These are phyloP conservation scores for Abscondita cerata DNA, from an alignment of 2,888 invertebrate species.

Conservation along the genomic window DNA sequence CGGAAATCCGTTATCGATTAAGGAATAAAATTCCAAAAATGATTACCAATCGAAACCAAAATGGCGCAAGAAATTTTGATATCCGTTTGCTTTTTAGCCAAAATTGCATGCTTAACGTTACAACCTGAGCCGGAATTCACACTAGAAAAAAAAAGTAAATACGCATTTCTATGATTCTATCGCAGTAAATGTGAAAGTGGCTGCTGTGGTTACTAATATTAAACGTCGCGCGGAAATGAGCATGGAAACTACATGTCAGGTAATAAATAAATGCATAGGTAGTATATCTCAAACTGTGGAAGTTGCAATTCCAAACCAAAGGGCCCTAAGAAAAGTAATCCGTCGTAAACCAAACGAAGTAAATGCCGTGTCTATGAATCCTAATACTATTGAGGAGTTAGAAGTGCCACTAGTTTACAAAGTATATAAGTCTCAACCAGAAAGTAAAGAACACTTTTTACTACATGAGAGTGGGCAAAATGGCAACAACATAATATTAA, in stretches of 20 bases:
- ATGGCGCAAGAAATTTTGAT: too few relatives aligned
- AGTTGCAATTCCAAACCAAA: neutral
- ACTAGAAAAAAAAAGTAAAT: too few relatives aligned
- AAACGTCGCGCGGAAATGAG: slow-evolving; percentile 14
- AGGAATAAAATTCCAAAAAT: too few relatives aligned
- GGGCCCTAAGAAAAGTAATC: slow-evolving; percentile 1
- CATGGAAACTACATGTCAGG: slow-evolving; percentile 7
- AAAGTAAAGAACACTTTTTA: slow-evolving; percentile 14
- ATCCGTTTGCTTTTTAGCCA: too few relatives aligned
- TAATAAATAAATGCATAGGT: slow-evolving; percentile 15
- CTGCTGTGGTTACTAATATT: too few relatives aligned
- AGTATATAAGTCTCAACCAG: neutral
- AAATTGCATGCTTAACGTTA: too few relatives aligned
- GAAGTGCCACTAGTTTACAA: neutral
- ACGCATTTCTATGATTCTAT: too few relatives aligned
- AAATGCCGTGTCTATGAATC: neutral
- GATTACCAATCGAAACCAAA: too few relatives aligned
- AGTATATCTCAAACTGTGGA: neutral
- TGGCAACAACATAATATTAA: neutral
- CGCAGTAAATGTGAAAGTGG: too few relatives aligned
- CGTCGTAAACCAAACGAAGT: too few relatives aligned
- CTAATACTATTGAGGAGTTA: neutral
- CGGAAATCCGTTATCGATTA: too few relatives aligned
- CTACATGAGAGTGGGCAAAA: slow-evolving; percentile 9
- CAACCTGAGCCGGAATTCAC: too few relatives aligned